phyloP scores from a whole-genome alignment of 92 coral and sea anemone genomes.

The Chrysogorgia sp. region DNA sequence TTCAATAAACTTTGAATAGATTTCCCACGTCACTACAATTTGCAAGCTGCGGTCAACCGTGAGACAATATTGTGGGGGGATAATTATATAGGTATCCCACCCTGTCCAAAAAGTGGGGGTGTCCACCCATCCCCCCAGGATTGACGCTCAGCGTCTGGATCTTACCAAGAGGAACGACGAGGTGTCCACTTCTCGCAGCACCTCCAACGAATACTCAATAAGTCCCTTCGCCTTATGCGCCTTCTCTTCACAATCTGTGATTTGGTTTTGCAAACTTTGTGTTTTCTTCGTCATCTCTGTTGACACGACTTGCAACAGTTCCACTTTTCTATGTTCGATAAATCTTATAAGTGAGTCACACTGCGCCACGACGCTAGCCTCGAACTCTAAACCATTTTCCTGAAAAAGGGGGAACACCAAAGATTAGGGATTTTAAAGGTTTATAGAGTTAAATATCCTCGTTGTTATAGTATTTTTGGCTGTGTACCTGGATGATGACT shows the following conservation, averaged over 20 bases:
- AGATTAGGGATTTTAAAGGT: neutral
- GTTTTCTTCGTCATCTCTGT: slow-evolving; percentile 75
- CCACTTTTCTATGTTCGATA: slow-evolving; percentile 75
- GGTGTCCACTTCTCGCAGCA: slow-evolving; percentile 81
- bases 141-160: neutral
- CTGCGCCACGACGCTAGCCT: slow-evolving; percentile 95
- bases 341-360: slow-evolving; percentile 88
- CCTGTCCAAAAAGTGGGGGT: no score
- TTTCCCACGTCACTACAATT: no score
- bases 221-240: slow-evolving; percentile 65
- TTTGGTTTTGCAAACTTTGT: slow-evolving; percentile 73
- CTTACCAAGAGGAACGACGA: slow-evolving; percentile 95
- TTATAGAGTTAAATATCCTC: neutral
- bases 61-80: no score
- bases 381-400: slow-evolving; percentile 98
- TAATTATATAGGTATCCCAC: no score
- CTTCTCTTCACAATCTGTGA: slow-evolving; percentile 68
- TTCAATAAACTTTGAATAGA: no score
- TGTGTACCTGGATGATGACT: slow-evolving; percentile 77
- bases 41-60: no score
- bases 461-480: no score
- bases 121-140: no score
- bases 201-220: slow-evolving; percentile 74
- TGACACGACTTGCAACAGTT: slow-evolving; percentile 77
- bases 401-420: slow-evolving; percentile 20